These are phyloP conservation scores for Plemyria rubiginata DNA, from an alignment of 2,888 invertebrate species.

Conservation along the genomic window DNA sequence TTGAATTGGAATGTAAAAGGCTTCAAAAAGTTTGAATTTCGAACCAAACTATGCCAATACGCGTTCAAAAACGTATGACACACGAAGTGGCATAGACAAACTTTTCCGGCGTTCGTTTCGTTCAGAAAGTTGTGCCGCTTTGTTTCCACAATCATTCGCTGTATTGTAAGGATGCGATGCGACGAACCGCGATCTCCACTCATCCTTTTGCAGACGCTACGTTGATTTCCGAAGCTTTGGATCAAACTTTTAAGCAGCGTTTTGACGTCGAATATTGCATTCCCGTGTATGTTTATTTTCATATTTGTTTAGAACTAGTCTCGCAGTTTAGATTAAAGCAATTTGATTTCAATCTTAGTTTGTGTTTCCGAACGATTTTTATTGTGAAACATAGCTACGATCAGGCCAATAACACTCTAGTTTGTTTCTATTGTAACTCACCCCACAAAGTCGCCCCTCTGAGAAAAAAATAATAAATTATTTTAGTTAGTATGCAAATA, in stretches of 20 bases:
- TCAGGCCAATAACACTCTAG: slow-evolving; percentile 82
- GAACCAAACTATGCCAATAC: slow-evolving; percentile 38
- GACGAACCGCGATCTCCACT: slow-evolving; percentile 59
- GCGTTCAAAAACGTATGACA: slow-evolving; percentile 54
- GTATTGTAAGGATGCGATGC: slow-evolving; percentile 80
- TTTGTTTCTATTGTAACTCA: slow-evolving; percentile 75
- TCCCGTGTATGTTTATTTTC: slow-evolving; percentile 71
- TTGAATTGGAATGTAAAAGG: slow-evolving; percentile 24
- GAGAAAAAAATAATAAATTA: slow-evolving; percentile 84
- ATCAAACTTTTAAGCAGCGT: slow-evolving; percentile 80
- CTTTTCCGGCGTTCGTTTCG: slow-evolving; percentile 67
- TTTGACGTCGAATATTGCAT: slow-evolving; percentile 80
- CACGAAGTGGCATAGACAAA: slow-evolving; percentile 62
- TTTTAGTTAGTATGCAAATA: slow-evolving; percentile 86
- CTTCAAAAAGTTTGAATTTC: slow-evolving; percentile 30
- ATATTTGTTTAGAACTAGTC: slow-evolving; percentile 70
- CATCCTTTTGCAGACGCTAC: slow-evolving; percentile 77
- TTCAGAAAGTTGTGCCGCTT: slow-evolving; percentile 70
- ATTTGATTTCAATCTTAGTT: slow-evolving; percentile 27
- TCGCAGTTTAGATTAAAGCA: slow-evolving; percentile 47
- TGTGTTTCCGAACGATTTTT: slow-evolving; percentile 42
- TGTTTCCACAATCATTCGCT: slow-evolving; percentile 78
- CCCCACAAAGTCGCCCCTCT: slow-evolving; percentile 77
- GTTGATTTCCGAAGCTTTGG: slow-evolving; percentile 81
- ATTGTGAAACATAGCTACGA: slow-evolving; percentile 64